Conservation (phyloP, 2,113 vertebrate genomes). For the Callorhinus ursinus region DNA sequence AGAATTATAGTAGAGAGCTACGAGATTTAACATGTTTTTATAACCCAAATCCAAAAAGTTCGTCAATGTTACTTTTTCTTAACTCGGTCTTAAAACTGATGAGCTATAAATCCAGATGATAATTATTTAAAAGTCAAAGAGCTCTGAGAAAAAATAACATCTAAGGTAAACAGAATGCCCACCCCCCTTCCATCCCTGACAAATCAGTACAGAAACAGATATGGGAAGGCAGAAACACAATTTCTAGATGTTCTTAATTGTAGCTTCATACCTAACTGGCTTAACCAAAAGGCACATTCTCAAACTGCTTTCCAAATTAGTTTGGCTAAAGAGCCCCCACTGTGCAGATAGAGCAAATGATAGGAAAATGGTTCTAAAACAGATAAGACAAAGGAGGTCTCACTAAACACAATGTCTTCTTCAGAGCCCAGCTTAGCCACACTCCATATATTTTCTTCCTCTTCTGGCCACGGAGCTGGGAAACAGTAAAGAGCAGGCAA, state of each 20-base stretch:
- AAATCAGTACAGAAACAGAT: neutral
- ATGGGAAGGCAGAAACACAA: neutral
- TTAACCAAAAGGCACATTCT: neutral
- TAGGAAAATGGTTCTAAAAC: neutral
- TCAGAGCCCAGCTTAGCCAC: neutral
- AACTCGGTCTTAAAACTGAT: neutral
- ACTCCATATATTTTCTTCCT: neutral
- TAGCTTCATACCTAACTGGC: neutral
- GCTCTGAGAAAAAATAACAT: neutral
- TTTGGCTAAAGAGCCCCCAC: neutral
- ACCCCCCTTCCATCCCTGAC: neutral
- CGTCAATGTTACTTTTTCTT: neutral
- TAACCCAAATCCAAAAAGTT: neutral
- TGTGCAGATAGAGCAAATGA: neutral
- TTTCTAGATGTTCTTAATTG: neutral
- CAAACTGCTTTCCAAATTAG: neutral
- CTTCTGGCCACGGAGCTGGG: neutral
- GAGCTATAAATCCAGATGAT: neutral
- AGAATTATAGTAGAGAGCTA: neutral
- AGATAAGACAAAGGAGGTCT: neutral
- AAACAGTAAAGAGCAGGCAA: neutral
- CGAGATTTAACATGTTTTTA: neutral
- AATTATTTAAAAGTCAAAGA: neutral
- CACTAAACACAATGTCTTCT: neutral
- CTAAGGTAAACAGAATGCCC: neutral